Percentiles rank a stretch among this genome's conserved stretches.
Evolutionary conservation across 2,888 invertebrate genomes (phyloP).

Genomic region (Phymatocera aterrima): DNA sequence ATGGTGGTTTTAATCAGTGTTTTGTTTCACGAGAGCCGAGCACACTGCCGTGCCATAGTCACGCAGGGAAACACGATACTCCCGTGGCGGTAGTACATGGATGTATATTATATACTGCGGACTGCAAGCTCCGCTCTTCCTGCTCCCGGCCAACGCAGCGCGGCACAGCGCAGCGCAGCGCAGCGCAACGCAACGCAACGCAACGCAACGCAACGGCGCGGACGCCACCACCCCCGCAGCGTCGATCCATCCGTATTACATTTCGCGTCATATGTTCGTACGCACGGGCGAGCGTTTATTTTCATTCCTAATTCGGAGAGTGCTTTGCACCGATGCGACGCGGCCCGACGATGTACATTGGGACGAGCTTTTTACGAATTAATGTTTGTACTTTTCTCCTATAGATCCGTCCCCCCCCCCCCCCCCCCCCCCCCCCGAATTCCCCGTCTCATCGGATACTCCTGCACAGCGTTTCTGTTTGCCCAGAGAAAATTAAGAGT

Average conservation of each 20-base stretch:
- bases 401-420: no score
- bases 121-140: not conserved
- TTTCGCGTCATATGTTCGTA: constrained; percentile 42
- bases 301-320: constrained; percentile 36
- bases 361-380: constrained; percentile 22
- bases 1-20: constrained; percentile 55
- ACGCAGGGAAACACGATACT: constrained; percentile 35
- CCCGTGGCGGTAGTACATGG: not conserved
- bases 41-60: not conserved
- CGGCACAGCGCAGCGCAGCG: not conserved
- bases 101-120: constrained; percentile 7
- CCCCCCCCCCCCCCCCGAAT: not conserved
- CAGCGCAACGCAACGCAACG: not conserved
- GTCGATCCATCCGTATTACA: constrained; percentile 40
- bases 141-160: no score
- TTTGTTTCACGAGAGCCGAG: constrained; percentile 51
- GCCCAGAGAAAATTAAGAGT: no score
- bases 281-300: constrained; percentile 38
- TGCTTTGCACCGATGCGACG: not conserved
- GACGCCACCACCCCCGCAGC: not conserved
- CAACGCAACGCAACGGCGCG: not conserved
- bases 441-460: no score
- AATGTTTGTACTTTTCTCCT: not conserved
- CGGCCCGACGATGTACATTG: not conserved
- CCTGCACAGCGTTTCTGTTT: no score